phyloP scores from a whole-genome alignment of 2,113 vertebrate species.

The Rhineura floridana region DNA sequence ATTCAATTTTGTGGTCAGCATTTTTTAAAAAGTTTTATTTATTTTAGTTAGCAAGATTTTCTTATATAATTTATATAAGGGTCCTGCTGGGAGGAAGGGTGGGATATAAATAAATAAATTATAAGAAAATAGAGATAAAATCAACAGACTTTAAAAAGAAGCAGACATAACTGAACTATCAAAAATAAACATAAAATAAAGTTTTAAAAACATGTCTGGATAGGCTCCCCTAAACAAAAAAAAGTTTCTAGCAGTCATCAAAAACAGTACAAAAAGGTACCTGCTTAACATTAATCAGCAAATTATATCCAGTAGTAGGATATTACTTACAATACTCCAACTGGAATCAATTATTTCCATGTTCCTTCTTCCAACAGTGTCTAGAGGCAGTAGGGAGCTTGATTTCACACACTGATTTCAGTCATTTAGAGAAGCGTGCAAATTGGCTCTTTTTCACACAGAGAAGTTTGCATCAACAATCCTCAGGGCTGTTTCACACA shows the following conservation, averaged over 20 bases:
- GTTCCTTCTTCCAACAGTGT: not conserved
- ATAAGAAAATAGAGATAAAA: too few relatives aligned
- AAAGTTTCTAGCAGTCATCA: too few relatives aligned
- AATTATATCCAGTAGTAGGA: not conserved
- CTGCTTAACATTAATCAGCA: not conserved
- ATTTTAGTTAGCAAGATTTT: not conserved
- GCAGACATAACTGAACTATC: too few relatives aligned
- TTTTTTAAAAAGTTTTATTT: not conserved
- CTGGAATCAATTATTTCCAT: not conserved
- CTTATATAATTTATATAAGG: too few relatives aligned
- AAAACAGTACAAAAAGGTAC: too few relatives aligned
- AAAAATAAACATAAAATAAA: too few relatives aligned
- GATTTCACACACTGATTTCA: not conserved
- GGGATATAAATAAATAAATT: too few relatives aligned
- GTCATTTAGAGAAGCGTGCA: not conserved
- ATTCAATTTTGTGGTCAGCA: not conserved
- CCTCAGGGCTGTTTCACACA: not conserved
- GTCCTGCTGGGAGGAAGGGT: too few relatives aligned
- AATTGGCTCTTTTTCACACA: not conserved
- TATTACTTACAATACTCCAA: not conserved
- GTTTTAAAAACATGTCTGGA: too few relatives aligned
- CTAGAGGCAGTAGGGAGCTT: not conserved
- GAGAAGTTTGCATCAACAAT: not conserved
- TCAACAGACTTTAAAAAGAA: too few relatives aligned
- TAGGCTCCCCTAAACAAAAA: too few relatives aligned